phyloP scores from a whole-genome alignment of 2,888 invertebrate genomes.

The Papilio protenor region DNA sequence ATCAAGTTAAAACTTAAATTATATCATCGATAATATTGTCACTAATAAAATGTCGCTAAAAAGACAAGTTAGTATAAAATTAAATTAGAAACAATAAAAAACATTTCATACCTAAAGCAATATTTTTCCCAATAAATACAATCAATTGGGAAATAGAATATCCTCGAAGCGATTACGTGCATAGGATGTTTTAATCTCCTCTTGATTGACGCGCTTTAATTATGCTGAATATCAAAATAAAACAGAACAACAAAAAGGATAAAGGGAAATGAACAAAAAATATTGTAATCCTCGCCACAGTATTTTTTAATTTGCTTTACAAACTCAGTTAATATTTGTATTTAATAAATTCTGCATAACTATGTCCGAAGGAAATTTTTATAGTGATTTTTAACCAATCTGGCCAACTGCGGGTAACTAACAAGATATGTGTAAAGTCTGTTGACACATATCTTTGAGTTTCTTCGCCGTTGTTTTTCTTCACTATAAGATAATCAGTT shows the following conservation, averaged over 20 bases:
- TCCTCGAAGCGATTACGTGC: slow-evolving; percentile 2
- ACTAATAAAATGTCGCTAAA: neutral
- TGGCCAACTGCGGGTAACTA: no score
- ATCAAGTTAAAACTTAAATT: neutral
- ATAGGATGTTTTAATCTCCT: slow-evolving; percentile 17
- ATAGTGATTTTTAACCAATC: no score
- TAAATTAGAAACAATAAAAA: neutral
- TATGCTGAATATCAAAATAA: slow-evolving; percentile 19
- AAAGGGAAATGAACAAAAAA: slow-evolving; percentile 16
- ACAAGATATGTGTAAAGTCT: no score
- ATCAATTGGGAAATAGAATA: slow-evolving; percentile 15
- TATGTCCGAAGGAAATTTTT: no score
- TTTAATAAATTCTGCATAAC: neutral
- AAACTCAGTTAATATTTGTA: neutral
- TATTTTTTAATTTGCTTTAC: neutral
- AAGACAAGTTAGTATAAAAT: neutral
- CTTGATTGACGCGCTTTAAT: slow-evolving; percentile 26
- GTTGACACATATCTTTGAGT: no score
- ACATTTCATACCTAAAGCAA: neutral
- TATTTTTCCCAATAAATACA: neutral
- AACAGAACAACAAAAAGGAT: slow-evolving; percentile 19
- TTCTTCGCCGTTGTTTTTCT: no score
- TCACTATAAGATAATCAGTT: no score
- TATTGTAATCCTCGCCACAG: slow-evolving; percentile 6
- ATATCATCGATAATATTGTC: neutral